Base-by-base conservation (phyloP, 1,140 invertebrate genomes). In the Brachionus manjavacas region DNA sequence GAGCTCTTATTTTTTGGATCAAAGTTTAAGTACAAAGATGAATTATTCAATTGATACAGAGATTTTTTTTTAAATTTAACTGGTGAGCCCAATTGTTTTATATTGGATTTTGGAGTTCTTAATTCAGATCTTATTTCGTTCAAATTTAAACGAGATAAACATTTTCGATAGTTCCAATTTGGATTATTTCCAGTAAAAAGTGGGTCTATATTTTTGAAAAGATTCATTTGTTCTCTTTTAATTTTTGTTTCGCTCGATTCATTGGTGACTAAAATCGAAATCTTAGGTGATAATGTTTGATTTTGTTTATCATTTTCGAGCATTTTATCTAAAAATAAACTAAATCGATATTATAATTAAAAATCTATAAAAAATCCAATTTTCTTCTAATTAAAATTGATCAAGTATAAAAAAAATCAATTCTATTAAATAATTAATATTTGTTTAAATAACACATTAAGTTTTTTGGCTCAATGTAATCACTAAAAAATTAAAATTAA, bases 81-180 rank as follows among this genome's bases (percentile, higher is more conserved):
- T 20, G 28, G 12, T 12, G 4, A 20, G 41, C 41, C 35, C 11
- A 20, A 41, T 16, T 72, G 14, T 72, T 72, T 72, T 43, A n/a
- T 12, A 14, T 72, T 16, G 39, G 68, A 31, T 39, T 43, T 35
- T 7, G 52, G 20, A 60, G 25, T 60, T 60, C 20, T 60, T 16
- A 60, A 20, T 20, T 60, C 52, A 23, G 52, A 9, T 20, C 31
- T 72, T 16, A 41, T 39, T 20, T 49, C 43, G 72, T 49, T 76
- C 16, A 76, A 25, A 76, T 76, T 76, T 46, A 76, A 76, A 14
- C 72, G 72, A 20, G 72, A 76, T 12, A 76, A 49, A 14, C 72
- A 76, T 46, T 76, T 76, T 28, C 72, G 41, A 49, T 76, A 49
- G 49, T 76, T 76, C 9, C 20, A 49, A 49, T 20, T 23, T 1